Base-by-base conservation (phyloP, 2,888 invertebrate genomes). In the Andrena marginata region DNA sequence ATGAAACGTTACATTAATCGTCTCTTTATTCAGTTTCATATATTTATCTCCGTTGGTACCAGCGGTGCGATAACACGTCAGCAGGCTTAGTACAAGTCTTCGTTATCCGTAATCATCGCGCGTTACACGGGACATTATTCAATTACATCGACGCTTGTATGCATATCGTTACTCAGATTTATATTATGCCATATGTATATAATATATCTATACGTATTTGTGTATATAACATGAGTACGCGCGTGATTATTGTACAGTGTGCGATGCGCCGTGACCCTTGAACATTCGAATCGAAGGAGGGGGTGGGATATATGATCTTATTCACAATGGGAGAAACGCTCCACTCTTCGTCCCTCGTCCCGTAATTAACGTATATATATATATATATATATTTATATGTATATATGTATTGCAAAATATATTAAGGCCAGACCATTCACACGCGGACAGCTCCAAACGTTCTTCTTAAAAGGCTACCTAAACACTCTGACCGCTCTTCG, bases 161-260 rank as follows among this genome's bases (percentile, higher is more conserved):
- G 84, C 79, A 85, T 87, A 86, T 85, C 74, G 86, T 84, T 80
- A 84, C 73, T 81, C 69, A 83, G 85, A 87, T 85, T 84, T 77
- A 72, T 76, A 73, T 83, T 82, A 60, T 77, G 60, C 77, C 70
- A 72, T 68, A 77, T 82, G 76, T 82, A 84, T 67, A 70, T 62
- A 75, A 42, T 75, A 76, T 83, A 60, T 65, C 48, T 74, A 60
- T 69, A 78, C 62, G 60, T 54, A 72, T 80, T 65, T 76, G 51
- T 82, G 29, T 68, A 51, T 64, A 65, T 77, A 76, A 69, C 63
- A 72, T 80, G 78, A 73, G 71, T 86, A 84, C 82, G 82, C 82
- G 84, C 85, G 81, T 89, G 86, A 90, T 91, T 91, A 91, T 91
- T 91, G 89, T 91, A 91, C 90, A 91, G 75, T 86, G 87, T 91